Evolutionary conservation across 2,888 invertebrate species (phyloP).

Genomic region (Mesochorus sp.): DNA sequence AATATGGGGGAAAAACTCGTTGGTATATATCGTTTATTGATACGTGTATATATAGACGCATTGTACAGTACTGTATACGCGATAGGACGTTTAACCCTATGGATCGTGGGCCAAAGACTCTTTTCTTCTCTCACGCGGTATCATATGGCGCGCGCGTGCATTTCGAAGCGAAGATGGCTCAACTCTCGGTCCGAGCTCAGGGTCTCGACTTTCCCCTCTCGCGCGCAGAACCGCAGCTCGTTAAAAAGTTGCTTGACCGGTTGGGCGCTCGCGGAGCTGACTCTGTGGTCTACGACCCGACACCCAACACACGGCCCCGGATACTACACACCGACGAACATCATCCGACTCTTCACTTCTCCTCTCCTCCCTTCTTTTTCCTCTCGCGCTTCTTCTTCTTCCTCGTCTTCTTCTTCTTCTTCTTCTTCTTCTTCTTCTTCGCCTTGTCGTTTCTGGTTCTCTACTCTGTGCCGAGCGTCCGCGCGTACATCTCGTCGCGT

Average conservation of each 20-base stretch:
- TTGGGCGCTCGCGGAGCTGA: conserved; percentile 78
- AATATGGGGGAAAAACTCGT: conserved; percentile 19
- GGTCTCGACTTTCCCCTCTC: conserved; percentile 74
- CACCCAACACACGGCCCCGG: conserved; percentile 73
- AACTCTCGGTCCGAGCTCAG: conserved; percentile 74
- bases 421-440: conserved; percentile 39
- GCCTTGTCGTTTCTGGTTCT: conserved; percentile 55
- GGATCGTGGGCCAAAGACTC: conserved; percentile 60
- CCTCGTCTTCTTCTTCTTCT: conserved; percentile 14
- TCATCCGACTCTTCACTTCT: conserved; percentile 66
- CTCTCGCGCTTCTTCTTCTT: conserved; percentile 19
- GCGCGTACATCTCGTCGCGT: conserved; percentile 53
- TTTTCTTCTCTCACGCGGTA: conserved; percentile 66
- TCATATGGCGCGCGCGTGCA: conserved; percentile 78
- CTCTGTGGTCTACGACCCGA: conserved; percentile 81
- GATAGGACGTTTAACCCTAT: conserved; percentile 62
- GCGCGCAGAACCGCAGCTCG: conserved; percentile 75
- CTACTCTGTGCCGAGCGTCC: conserved; percentile 42
- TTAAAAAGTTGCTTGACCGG: conserved; percentile 82
- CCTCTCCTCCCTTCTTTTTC: conserved; percentile 25
- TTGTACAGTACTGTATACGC: conserved; percentile 20
- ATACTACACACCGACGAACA: conserved; percentile 73
- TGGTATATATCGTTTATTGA: not conserved
- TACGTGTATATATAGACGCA: not conserved
- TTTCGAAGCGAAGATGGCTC: conserved; percentile 80